Evolutionary conservation across 2,888 invertebrate genomes (phyloP).

Genomic region (Corythucha ciliata): DNA sequence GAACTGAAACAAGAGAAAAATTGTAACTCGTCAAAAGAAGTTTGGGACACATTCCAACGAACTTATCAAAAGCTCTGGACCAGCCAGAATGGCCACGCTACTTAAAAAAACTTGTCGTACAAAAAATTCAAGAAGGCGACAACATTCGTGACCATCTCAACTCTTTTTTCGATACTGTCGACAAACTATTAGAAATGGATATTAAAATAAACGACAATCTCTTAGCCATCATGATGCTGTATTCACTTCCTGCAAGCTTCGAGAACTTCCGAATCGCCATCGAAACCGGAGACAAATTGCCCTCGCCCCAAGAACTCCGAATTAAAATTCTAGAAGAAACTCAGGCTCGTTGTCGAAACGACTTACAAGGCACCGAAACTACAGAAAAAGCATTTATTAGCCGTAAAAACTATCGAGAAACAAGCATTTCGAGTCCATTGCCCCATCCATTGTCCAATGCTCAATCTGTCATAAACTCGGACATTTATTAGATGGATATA

Average conservation of each 20-base stretch:
- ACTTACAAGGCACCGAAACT: too few relatives aligned
- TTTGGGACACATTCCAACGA: constrained; percentile 37
- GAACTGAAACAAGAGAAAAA: constrained; percentile 34
- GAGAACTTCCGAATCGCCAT: constrained; percentile 19
- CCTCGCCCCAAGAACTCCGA: constrained; percentile 9
- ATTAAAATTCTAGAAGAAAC: constrained; percentile 17
- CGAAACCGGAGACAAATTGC: constrained; percentile 15
- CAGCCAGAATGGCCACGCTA: too few relatives aligned
- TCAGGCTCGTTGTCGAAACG: constrained; percentile 8
- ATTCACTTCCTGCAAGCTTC: constrained; percentile 11
- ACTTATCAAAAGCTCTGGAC: constrained; percentile 14
- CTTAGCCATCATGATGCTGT: constrained; percentile 15
- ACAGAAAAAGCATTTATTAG: too few relatives aligned
- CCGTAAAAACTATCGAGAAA: too few relatives aligned
- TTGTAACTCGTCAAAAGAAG: constrained; percentile 36
- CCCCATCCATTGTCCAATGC: too few relatives aligned
- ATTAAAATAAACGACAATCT: constrained; percentile 11
- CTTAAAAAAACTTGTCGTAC: constrained; percentile 40
- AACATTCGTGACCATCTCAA: constrained; percentile 9
- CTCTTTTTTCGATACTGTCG: constrained; percentile 8
- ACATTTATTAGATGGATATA: too few relatives aligned
- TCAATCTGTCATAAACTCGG: too few relatives aligned
- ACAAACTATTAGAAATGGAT: constrained; percentile 14
- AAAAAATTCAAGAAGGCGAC: constrained; percentile 38
- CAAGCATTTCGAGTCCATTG: too few relatives aligned